Evolutionary conservation across 2,113 vertebrate genomes (phyloP), one percentile per base, ranked within the genome.

Genomic region (Brienomyrus brachyistius): DNA sequence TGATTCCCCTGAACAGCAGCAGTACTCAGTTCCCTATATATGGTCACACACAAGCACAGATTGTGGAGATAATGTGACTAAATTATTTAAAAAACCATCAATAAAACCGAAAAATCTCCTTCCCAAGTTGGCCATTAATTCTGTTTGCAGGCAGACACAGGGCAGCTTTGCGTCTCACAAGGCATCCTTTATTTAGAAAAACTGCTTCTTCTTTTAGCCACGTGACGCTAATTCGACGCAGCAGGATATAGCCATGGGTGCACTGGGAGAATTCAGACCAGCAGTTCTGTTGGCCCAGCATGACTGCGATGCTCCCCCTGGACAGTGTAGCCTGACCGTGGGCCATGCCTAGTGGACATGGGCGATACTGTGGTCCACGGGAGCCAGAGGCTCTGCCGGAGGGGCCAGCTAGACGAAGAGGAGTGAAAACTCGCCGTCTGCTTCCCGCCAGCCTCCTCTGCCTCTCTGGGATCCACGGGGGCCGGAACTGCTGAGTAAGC

Each of bases 401-500:
- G 51, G 85, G 15, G 50, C 6, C 15, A 35, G 85, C 51, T 15
- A 54, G 85, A 54, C 50, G 11, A 52, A 3, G 31, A 11, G 11
- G 15, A 87, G 85, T 4, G 31, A 87, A 17, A 31, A 13, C 51
- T 87, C 23, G 10, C 54, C 10, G 35, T 27, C 87, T 88, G 31
- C 31, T 51, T 88, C 85, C 35, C 21, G 31, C 40, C 21, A 45
- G 31, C 87, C 59, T 54, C 0, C 87, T 62, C 40, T 45, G 51
- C 86, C 52, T 62, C 86, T 47, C 87, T 17, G 85, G 40, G 54
- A 43, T 87, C 43, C 70, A 21, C 51, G 59, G 50, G n/a, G 62
- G 35, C 15, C 21, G 66, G 48, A 90, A 90, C 48, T 77, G 84
- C 59, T 90, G 89, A 90, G 47, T 87, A 54, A 56, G 89, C 85